These are phyloP conservation scores for Taphrorychus bicolor DNA, from an alignment of 2,888 invertebrate genomes.

Conservation along the genomic window DNA sequence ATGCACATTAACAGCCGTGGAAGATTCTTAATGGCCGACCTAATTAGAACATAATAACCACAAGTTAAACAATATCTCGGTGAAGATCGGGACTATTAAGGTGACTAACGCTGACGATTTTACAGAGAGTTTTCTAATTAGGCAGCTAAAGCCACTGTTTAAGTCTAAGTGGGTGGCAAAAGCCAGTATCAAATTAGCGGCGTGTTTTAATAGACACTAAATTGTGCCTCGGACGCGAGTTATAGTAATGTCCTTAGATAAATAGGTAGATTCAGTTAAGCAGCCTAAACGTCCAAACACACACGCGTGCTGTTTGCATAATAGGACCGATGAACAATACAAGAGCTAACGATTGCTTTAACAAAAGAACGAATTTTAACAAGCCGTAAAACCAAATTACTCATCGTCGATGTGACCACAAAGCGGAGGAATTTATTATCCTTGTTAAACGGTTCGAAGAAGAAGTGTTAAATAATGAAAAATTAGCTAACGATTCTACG, in stretches of 20 bases:
- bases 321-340: background rate
- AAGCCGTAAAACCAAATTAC: background rate
- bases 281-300: background rate
- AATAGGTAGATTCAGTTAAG: conserved; percentile 3
- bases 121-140: conserved; percentile 49
- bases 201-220: conserved; percentile 6
- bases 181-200: conserved; percentile 14
- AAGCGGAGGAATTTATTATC: background rate
- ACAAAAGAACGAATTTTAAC: background rate
- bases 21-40: too few relatives aligned
- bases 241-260: conserved; percentile 1
- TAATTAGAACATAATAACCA: conserved; percentile 17
- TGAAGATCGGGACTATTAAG: conserved; percentile 18
- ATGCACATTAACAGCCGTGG: too few relatives aligned
- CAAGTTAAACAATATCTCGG: conserved; percentile 19
- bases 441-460: background rate
- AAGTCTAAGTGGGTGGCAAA: conserved; percentile 24
- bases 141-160: conserved; percentile 9
- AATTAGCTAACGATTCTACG: conserved; percentile 8
- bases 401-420: background rate
- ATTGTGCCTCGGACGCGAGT: conserved; percentile 5
- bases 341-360: background rate
- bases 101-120: conserved; percentile 48
- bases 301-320: background rate
- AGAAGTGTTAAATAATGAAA: background rate